These are phyloP conservation scores for Cyprinodon brontotheroides DNA, from an alignment of 2,113 vertebrate genomes.

Conservation along the genomic window DNA sequence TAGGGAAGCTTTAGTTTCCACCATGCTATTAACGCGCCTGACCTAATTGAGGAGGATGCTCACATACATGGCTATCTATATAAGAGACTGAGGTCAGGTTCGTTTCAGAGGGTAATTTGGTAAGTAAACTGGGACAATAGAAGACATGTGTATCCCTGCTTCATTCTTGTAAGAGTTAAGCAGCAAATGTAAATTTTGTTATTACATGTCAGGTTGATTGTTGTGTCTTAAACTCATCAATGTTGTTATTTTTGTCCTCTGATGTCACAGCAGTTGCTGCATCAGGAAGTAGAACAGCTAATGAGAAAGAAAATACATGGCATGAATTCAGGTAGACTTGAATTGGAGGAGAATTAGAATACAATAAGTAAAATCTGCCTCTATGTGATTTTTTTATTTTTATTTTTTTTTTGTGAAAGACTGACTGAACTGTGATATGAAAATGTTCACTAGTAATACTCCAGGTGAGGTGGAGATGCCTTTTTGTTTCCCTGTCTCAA, in stretches of 20 bases:
- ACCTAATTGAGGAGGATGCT: constrained; percentile 76
- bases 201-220: not conserved
- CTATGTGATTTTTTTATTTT: too few species aligned
- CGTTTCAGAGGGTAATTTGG: constrained; percentile 73
- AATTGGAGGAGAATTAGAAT: too few species aligned
- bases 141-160: constrained; percentile 47
- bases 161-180: not conserved
- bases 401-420: too few species aligned
- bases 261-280: constrained; percentile 5
- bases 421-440: too few species aligned
- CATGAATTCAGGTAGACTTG: too few species aligned
- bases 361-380: too few species aligned
- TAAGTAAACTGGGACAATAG: constrained; percentile 73
- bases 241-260: constrained; percentile 8
- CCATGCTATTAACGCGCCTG: constrained; percentile 73
- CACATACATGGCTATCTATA: constrained; percentile 45
- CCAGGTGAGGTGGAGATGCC: too few species aligned
- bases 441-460: too few species aligned
- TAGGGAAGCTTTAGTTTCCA: constrained; percentile 58
- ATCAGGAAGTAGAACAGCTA: constrained; percentile 33
- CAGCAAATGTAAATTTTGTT: not conserved
- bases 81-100: constrained; percentile 70
- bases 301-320: constrained; percentile 31
- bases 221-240: constrained; percentile 3
- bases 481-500: too few species aligned